These are phyloP conservation scores for Glyptemys insculpta DNA, from an alignment of 2,797 vertebrate species.

Conservation along the genomic window DNA sequence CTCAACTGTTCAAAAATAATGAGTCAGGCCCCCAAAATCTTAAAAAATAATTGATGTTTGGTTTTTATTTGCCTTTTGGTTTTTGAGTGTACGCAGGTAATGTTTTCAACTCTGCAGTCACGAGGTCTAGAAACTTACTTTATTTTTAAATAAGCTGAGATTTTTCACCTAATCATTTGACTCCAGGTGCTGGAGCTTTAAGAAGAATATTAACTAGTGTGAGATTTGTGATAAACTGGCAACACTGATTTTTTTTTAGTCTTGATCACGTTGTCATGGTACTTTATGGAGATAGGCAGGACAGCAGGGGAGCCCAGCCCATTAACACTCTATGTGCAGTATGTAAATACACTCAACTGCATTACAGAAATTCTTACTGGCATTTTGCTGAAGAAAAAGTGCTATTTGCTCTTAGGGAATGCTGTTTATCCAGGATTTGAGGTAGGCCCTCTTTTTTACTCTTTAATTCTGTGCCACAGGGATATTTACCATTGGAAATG, in stretches of 20 bases:
- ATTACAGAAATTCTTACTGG: neutral
- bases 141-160: neutral
- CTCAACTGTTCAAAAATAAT: neutral
- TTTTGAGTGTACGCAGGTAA: neutral
- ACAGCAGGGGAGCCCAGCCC: neutral
- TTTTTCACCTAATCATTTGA: neutral
- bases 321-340: fast-evolving
- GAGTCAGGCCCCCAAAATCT: fast-evolving
- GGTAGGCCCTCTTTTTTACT: fast-evolving
- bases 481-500: neutral
- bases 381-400: fast-evolving
- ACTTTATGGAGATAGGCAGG: neutral
- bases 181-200: neutral
- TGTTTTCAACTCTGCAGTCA: neutral
- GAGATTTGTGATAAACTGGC: neutral
- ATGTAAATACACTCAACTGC: neutral
- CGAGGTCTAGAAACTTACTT: fast-evolving
- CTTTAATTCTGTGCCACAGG: neutral
- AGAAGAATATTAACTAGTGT: fast-evolving
- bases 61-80: neutral
- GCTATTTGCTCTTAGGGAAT: neutral
- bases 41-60: neutral
- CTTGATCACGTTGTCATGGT: fast-evolving
- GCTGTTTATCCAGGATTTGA: fast-evolving
- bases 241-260: neutral